A percentile compares a stretch with the other conserved stretches of the same genome.
phyloP scores from a whole-genome alignment of 1,140 invertebrate genomes.

The Sycophila sp. region DNA sequence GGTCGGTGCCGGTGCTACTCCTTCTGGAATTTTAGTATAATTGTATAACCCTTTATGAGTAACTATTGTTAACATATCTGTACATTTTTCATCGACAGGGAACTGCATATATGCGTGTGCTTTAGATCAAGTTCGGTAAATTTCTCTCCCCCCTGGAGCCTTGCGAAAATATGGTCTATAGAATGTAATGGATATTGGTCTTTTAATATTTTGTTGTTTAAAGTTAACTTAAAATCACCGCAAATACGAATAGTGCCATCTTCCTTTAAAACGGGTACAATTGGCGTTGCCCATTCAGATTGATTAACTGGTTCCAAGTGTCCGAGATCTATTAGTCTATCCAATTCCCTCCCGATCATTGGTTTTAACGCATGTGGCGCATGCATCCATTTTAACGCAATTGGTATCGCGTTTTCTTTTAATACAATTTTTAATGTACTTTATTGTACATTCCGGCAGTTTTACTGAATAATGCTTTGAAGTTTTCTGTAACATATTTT shows the following conservation, averaged over 20 bases:
- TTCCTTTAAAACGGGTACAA: neutral
- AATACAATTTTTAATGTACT: no score
- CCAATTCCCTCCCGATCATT: neutral
- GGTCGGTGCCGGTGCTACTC: constrained; percentile 35
- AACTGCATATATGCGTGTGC: neutral
- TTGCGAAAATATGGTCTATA: constrained; percentile 6
- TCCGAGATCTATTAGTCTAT: neutral
- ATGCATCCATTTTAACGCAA: neutral
- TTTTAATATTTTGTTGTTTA: neutral
- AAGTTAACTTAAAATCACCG: neutral
- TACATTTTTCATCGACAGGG: neutral
- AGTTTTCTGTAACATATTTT: no score
- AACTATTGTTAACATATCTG: neutral
- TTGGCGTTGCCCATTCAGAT: neutral
- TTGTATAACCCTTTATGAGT: constrained; percentile 37
- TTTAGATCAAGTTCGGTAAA: neutral
- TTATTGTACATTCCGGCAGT: no score
- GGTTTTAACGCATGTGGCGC: constrained; percentile 8
- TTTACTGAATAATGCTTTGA: no score
- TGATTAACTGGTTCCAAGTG: neutral
- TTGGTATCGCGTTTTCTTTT: neutral
- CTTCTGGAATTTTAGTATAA: constrained; percentile 40
- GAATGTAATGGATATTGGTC: neutral
- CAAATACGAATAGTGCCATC: neutral
- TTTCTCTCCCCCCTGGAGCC: neutral